Conservation (phyloP, 1,140 invertebrate genomes). For the Drosophila truncata region DNA sequence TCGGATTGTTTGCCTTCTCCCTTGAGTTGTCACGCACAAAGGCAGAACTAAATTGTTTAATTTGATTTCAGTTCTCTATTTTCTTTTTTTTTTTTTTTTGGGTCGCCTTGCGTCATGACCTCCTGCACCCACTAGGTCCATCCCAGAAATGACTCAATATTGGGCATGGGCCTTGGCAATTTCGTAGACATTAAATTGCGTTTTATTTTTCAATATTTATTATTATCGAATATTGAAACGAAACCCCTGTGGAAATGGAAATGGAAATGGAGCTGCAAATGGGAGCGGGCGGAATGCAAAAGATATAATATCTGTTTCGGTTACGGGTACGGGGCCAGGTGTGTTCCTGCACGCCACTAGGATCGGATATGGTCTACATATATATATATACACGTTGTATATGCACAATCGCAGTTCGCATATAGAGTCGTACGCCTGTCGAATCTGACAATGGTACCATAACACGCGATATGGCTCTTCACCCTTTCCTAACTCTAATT, state of each 20-base stretch:
- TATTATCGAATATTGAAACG: slow-evolving; percentile 77
- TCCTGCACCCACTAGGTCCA: slow-evolving; percentile 15
- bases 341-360: slow-evolving; percentile 50
- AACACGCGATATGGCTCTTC: slow-evolving; percentile 64
- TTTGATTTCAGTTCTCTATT: slow-evolving; percentile 68
- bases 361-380: slow-evolving; percentile 20
- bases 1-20: slow-evolving; percentile 76
- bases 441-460: slow-evolving; percentile 47
- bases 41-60: slow-evolving; percentile 82
- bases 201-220: slow-evolving; percentile 81
- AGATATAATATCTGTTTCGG: slow-evolving; percentile 16
- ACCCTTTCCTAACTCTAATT: slow-evolving; percentile 9
- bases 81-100: slow-evolving; percentile 21
- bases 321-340: slow-evolving; percentile 32
- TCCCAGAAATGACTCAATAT: slow-evolving; percentile 73
- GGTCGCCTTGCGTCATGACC: slow-evolving; percentile 69
- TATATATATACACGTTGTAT: slow-evolving; percentile 1
- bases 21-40: slow-evolving; percentile 84
- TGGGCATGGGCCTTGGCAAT: slow-evolving; percentile 50
- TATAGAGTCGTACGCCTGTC: slow-evolving; percentile 56
- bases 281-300: slow-evolving; percentile 39
- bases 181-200: slow-evolving; percentile 73
- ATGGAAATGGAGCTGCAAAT: slow-evolving; percentile 48
- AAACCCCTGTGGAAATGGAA: slow-evolving; percentile 47
- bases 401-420: slow-evolving; percentile 37